Percentiles rank a stretch among this genome's conserved stretches.
Evolutionary conservation across 92 coral and sea anemone genomes (phyloP).

Genomic region (Scolanthus callimorphus): DNA sequence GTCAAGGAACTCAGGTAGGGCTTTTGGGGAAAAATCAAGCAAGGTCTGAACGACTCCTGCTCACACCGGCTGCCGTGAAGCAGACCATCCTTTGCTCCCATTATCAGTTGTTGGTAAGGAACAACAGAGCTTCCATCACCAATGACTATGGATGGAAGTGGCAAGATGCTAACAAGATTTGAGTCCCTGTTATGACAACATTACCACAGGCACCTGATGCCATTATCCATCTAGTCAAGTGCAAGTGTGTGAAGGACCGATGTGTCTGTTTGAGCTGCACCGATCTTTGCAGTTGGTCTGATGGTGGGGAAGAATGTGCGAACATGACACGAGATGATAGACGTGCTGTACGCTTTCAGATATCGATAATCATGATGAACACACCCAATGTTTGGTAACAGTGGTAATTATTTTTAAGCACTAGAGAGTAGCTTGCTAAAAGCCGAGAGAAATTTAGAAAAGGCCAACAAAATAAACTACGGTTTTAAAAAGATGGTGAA

Average conservation of each 20-base stretch:
- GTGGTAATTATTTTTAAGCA: too few species aligned
- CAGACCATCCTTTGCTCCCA: slow-evolving; percentile 22
- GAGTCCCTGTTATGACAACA: slow-evolving; percentile 23
- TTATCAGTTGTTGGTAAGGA: slow-evolving; percentile 34
- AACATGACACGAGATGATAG: slow-evolving; percentile 10
- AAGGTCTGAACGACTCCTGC: slow-evolving; percentile 24
- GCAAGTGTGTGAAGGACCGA: slow-evolving; percentile 27
- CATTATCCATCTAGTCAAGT: slow-evolving; percentile 38
- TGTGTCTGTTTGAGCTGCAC: slow-evolving; percentile 35
- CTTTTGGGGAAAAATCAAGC: slow-evolving; percentile 31
- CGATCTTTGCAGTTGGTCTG: slow-evolving; percentile 50
- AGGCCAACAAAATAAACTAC: too few species aligned
- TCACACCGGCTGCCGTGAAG: slow-evolving; percentile 19
- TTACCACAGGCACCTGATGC: slow-evolving; percentile 19
- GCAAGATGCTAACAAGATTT: slow-evolving; percentile 20
- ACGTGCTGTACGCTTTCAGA: neutral
- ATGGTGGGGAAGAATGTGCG: slow-evolving; percentile 24
- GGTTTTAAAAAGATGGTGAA: too few species aligned
- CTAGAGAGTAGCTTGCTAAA: too few species aligned
- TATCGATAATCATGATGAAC: neutral
- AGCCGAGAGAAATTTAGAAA: too few species aligned
- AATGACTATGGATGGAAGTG: slow-evolving; percentile 29
- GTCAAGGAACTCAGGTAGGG: neutral
- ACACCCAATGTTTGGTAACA: neutral
- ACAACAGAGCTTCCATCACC: slow-evolving; percentile 23